Conservation (phyloP, 2,113 vertebrate species). For the Octodon degus region DNA sequence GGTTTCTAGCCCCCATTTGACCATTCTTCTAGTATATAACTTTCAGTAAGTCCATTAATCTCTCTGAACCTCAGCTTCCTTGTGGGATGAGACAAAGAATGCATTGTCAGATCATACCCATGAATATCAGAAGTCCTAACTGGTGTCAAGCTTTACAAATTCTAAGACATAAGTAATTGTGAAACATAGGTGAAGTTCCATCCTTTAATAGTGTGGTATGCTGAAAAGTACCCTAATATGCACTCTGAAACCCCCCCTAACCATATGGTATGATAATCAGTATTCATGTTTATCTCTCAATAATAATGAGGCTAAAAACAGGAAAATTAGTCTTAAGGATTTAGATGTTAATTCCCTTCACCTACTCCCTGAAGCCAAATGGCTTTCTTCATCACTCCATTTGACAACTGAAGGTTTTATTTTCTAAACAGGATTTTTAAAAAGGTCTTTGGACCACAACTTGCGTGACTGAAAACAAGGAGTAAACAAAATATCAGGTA, state of each 20-base stretch:
- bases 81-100: background rate
- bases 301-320: background rate
- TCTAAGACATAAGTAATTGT: background rate
- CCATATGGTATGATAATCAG: background rate
- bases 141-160: background rate
- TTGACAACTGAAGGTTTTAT: background rate
- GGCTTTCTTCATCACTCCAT: background rate
- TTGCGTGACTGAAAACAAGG: background rate
- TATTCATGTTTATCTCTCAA: background rate
- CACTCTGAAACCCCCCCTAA: background rate
- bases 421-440: background rate
- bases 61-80: background rate
- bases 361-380: background rate
- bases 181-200: background rate
- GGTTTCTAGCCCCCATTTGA: background rate
- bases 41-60: background rate
- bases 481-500: background rate
- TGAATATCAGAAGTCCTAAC: background rate
- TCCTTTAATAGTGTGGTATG: background rate
- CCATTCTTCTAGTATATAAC: background rate
- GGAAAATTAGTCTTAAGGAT: background rate
- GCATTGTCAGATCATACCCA: background rate
- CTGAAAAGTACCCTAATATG: background rate
- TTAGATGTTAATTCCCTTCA: background rate
- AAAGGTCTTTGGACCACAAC: background rate